phyloP scores from a whole-genome alignment of 1,140 invertebrate species.

The Drosophila lowei region DNA sequence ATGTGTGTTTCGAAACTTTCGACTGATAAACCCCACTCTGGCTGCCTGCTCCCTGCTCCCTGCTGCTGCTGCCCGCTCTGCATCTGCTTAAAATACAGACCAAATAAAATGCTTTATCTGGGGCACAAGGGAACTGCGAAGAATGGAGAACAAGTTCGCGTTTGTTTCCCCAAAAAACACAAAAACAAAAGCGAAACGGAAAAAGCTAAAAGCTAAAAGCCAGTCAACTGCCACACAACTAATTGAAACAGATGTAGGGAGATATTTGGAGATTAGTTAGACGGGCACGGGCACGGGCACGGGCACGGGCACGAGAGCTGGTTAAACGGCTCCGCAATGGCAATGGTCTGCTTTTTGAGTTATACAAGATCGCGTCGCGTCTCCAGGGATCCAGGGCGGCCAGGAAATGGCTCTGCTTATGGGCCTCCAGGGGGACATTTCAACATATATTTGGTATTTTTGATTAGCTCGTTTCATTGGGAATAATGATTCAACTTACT shows the following conservation, averaged over 20 bases:
- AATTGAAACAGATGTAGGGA: slow-evolving; percentile 43
- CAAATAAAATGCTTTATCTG: slow-evolving; percentile 12
- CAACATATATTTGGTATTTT: too few relatives aligned
- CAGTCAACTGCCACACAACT: slow-evolving; percentile 11
- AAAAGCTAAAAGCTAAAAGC: slow-evolving; percentile 1
- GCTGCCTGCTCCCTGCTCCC: too few relatives aligned
- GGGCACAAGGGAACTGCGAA: too few relatives aligned
- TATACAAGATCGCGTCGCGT: slow-evolving; percentile 9
- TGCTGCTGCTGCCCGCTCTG: too few relatives aligned
- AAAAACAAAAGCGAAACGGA: neutral
- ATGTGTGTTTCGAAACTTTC: slow-evolving; percentile 40
- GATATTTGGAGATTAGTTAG: slow-evolving; percentile 28
- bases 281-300: neutral
- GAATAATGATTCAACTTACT: too few relatives aligned
- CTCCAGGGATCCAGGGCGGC: slow-evolving; percentile 10
- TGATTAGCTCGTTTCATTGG: too few relatives aligned
- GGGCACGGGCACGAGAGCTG: neutral
- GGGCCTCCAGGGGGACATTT: slow-evolving; percentile 5
- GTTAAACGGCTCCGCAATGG: slow-evolving; percentile 4
- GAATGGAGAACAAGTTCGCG: too few relatives aligned
- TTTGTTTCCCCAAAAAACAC: neutral
- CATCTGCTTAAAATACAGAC: neutral
- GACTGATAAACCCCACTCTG: slow-evolving; percentile 16
- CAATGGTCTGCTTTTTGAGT: neutral
- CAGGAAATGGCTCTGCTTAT: slow-evolving; percentile 1